These are phyloP conservation scores for Phoronis australis DNA, from an alignment of 2,888 invertebrate species.

Conservation along the genomic window DNA sequence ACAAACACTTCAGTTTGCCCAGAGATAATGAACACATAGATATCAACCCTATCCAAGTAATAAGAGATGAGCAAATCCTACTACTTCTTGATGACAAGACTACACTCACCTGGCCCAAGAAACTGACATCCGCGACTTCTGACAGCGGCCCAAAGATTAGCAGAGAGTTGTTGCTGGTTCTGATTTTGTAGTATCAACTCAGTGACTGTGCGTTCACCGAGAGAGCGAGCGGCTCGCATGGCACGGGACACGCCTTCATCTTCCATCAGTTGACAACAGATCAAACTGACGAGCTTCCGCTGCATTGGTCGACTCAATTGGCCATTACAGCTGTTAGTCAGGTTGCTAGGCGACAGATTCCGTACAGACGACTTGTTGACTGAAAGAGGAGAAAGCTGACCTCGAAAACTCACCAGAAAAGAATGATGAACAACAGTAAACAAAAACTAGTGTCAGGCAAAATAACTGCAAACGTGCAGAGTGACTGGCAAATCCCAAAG, in stretches of 20 bases:
- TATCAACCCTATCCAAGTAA: no score
- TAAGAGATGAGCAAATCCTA: no score
- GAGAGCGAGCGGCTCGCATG: constrained; percentile 72
- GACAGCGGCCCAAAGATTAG: constrained; percentile 95
- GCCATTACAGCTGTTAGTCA: no score
- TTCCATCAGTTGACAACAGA: constrained; percentile 88
- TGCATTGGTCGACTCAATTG: constrained; percentile 95
- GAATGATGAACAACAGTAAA: no score
- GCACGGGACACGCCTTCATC: constrained; percentile 64
- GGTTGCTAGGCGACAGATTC: no score
- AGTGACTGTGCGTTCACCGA: constrained; percentile 89
- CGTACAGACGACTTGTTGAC: no score
- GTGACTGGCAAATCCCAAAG: no score
- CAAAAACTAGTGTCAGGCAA: no score
- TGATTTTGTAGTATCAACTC: constrained; percentile 92
- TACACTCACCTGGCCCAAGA: constrained; percentile 71
- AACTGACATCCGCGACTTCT: constrained; percentile 96
- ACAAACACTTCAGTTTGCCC: no score
- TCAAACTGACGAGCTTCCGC: constrained; percentile 82
- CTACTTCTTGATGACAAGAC: not conserved
- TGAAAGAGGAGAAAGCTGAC: not conserved
- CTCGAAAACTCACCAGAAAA: no score
- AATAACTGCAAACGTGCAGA: no score
- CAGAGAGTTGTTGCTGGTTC: constrained; percentile 88
- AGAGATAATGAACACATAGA: no score